Base-by-base conservation (phyloP, 2,797 vertebrate genomes). In the Pangasius mekongensis region DNA sequence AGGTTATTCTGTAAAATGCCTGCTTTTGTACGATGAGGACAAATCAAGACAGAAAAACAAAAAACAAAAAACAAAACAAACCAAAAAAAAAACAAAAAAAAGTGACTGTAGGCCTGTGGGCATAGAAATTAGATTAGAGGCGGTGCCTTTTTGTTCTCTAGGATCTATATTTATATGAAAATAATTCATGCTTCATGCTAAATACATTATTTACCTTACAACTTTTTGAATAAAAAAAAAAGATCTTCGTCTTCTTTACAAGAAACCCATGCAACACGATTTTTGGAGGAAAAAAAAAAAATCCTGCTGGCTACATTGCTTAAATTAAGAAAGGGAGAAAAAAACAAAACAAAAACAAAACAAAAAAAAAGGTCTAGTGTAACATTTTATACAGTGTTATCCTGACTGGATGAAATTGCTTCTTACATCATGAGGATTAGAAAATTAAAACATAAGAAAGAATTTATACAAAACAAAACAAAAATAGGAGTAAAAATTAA, bases 151-250 rank as follows among this genome's bases (percentile, higher is more conserved):
- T 96, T 97, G 96, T 96, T 97, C 96, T 97, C 97, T 97, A 97
- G 96, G 96, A 96, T 97, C 96, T 97, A 95, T 97, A 97, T 97
- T 97, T 97, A 97, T 98, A 98, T 97, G 97, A 98, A 98, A 98
- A 98, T 97, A 98, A 97, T 97, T 96, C 97, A 97, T 97, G 97
- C 97, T 97, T 96, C 97, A 98, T 98, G 97, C 97, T 98, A 97
- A 97, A 98, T 97, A 97, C 97, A 97, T 96, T 97, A 97, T 97
- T 97, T 97, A 97, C 97, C 97, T 97, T 97, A 98, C 97, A 97
- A 97, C 95, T 97, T 95, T 96, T 95, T 97, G 95, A 18, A 30
- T 33, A 16, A 49, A 49, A 27, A 74, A 95, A 96, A 96, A 96
- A 81, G 83, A 91, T 95, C 91, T 92, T 94, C 84, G 89, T 93